Evolutionary conservation across 2,113 vertebrate genomes (phyloP).

Genomic region (Prochilodus magdalenae): DNA sequence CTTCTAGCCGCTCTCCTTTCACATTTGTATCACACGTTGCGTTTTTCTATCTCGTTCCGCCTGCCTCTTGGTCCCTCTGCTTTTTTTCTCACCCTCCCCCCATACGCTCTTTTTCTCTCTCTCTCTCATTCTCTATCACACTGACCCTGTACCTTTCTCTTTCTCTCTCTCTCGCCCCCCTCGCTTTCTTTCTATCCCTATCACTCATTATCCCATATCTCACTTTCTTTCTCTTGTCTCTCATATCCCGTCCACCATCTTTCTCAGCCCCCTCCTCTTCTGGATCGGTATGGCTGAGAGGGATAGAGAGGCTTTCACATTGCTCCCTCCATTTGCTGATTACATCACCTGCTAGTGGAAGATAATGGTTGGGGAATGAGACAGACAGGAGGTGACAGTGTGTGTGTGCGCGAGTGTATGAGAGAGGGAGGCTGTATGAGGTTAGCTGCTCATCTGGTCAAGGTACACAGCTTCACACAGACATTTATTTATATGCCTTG

Average conservation of each 20-base stretch:
- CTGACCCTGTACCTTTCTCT: conserved; percentile 2
- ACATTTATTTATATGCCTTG: no score
- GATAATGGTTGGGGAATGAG: conserved; percentile 27
- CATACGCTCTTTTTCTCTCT: neutral
- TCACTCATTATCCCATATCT: conserved; percentile 40
- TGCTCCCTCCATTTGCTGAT: conserved; percentile 52
- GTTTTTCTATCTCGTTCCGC: neutral
- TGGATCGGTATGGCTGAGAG: conserved; percentile 32
- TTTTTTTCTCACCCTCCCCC: neutral
- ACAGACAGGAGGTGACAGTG: conserved; percentile 5
- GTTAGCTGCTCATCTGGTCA: neutral
- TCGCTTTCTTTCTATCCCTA: neutral
- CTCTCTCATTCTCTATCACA: neutral
- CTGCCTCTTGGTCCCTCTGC: neutral
- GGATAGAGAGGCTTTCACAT: conserved; percentile 17
- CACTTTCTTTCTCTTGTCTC: conserved; percentile 28
- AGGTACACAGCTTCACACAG: neutral
- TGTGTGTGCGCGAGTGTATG: neutral
- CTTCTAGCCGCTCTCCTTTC: conserved; percentile 18
- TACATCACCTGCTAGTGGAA: conserved; percentile 42
- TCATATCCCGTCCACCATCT: conserved; percentile 23
- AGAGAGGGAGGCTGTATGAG: neutral
- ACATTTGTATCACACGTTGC: conserved; percentile 16
- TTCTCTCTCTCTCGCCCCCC: neutral
- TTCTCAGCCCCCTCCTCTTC: neutral